Evolutionary conservation across 35 echinoderm and acorn worm species (phyloP), one percentile per base, ranked within the genome.

Genomic region (Amphiura filiformis): DNA sequence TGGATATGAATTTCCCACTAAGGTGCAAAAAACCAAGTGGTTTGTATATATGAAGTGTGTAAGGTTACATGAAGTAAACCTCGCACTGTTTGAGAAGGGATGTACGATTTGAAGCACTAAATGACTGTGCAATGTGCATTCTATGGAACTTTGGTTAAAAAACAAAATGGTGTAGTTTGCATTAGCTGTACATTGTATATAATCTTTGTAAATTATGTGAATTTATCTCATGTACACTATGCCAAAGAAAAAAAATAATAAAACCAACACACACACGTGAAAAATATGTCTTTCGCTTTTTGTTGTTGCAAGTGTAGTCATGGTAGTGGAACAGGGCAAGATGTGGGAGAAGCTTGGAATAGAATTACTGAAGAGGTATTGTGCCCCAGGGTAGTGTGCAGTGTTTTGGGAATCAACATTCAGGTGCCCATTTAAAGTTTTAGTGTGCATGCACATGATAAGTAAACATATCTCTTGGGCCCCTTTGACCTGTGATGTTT

Each of bases 191-290:
- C 44, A 70, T 70, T 70, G 61, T 70, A 70, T 26, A 15, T 70
- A 70, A 70, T 15, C 26, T n/a, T 70, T 15, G 9, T 11, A 15
- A 11, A 70, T 70, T 70, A 70, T 70, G 61, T 70, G 61, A 70
- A 70, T 70, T 70, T 70, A 70, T 70, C 9, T 70, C 61, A 70
- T 70, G 61, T 70, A 70, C 26, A 70, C 61, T 70, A 70, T 70
- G 61, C 61, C 61, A 70, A 70, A 70, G 61, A 70, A 70, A 70
- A 47, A 70, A 70, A 70, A 70, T 70, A 70, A 70, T 70, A 70
- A 70, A 70, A 70, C 41, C 61, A 15, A 70, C 9, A 70, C 61
- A 70, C 41, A 47, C 41, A 47, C 4, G 41, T 47, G 41, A 47
- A 47, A 47, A 47, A 47, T 47, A n/a, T n/a, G n/a, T n/a, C n/a